Percentiles rank a stretch among this genome's conserved stretches.
Conservation (phyloP, 2,113 vertebrate species). For the Trogon melanurus region DNA sequence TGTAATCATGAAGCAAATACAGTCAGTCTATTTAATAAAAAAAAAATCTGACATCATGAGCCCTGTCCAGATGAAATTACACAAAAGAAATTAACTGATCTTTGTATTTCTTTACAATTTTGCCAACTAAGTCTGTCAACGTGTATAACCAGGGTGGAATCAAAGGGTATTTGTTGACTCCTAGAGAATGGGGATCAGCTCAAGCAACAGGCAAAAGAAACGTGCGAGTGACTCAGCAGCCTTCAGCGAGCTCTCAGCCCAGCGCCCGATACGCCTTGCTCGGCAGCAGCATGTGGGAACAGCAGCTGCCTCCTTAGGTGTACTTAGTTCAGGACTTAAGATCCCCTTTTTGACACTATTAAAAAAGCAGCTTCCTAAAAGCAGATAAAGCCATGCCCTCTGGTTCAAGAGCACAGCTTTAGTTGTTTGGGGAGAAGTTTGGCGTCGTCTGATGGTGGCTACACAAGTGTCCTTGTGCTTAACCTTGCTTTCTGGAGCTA, state of each 20-base stretch:
- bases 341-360: conserved; percentile 18
- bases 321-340: not conserved
- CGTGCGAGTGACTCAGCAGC: not conserved
- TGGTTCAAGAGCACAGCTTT: not conserved
- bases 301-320: not conserved
- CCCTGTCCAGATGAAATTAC: not conserved
- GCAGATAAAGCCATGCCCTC: not conserved
- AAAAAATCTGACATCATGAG: not conserved
- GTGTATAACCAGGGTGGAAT: not conserved
- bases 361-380: not conserved
- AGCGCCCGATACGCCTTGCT: not conserved
- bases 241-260: not conserved
- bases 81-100: not conserved
- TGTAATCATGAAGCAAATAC: not conserved
- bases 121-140: not conserved
- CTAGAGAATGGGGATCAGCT: not conserved
- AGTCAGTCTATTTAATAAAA: not conserved
- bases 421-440: not conserved
- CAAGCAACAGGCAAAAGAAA: not conserved
- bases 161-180: not conserved
- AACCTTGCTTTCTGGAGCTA: not conserved
- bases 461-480: not conserved
- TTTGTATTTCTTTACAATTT: not conserved
- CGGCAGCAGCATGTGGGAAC: not conserved
- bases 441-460: not conserved